Percentiles rank a stretch among this genome's conserved stretches.
Conservation (phyloP, 2,113 vertebrate genomes). For the Syrmaticus mikado region DNA sequence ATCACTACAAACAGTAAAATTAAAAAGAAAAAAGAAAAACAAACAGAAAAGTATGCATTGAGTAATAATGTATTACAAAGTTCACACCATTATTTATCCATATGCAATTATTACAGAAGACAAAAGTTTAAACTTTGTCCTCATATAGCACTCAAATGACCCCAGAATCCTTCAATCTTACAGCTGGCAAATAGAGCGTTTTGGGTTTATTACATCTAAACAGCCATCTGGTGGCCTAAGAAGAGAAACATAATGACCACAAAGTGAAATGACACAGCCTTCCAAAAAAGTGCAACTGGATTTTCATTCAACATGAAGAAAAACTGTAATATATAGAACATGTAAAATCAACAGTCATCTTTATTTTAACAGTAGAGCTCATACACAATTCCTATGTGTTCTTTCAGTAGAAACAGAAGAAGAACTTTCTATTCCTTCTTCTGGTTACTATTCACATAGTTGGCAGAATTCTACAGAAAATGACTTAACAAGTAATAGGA, state of each 20-base stretch:
- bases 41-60: neutral
- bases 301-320: neutral
- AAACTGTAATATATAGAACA: neutral
- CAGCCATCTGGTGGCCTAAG: conserved; percentile 10
- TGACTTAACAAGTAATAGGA: neutral
- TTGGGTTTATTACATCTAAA: neutral
- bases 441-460: neutral
- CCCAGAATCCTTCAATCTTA: neutral
- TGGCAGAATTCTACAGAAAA: neutral
- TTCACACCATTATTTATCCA: neutral
- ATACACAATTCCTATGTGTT: neutral
- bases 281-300: neutral
- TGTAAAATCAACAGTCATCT: neutral
- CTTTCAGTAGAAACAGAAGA: neutral
- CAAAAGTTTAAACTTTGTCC: neutral
- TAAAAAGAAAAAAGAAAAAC: neutral
- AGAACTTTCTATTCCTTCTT: neutral
- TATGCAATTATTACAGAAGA: neutral
- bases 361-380: neutral
- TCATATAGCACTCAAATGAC: neutral
- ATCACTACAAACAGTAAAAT: neutral
- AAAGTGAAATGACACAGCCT: neutral
- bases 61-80: neutral
- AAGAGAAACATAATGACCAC: neutral
- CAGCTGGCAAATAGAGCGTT: neutral